phyloP scores from a whole-genome alignment of 2,888 invertebrate species.

The Tanytarsus gracilentus region DNA sequence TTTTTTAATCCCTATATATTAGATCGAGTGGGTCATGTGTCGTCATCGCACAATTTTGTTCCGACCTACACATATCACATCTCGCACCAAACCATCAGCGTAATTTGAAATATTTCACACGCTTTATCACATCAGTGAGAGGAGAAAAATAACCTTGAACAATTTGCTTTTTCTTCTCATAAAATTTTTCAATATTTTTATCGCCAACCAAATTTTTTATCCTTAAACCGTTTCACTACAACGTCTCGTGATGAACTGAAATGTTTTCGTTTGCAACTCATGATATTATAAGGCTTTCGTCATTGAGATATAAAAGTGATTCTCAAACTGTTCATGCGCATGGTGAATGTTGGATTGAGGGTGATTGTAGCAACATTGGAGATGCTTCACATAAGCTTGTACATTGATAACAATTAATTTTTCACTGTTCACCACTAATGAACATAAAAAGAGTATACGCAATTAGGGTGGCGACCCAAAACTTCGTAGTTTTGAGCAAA shows the following conservation, averaged over 20 bases:
- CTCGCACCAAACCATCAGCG: no score
- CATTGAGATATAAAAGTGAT: not conserved
- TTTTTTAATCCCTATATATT: no score
- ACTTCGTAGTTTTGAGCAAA: not conserved
- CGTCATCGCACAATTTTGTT: no score
- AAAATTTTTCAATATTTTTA: no score
- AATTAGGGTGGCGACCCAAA: not conserved
- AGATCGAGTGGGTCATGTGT: no score
- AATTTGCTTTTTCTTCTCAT: no score
- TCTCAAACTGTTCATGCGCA: slow-evolving; percentile 14
- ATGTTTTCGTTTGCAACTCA: not conserved
- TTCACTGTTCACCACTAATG: not conserved
- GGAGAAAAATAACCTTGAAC: no score
- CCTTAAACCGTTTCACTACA: no score
- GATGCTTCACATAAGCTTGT: not conserved
- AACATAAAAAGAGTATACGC: not conserved
- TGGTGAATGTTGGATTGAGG: not conserved
- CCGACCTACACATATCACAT: no score
- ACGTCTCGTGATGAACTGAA: slow-evolving; percentile 1
- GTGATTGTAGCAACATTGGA: not conserved
- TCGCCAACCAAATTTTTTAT: no score
- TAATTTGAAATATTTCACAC: no score
- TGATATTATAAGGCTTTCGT: not conserved
- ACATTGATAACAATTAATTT: slow-evolving; percentile 8
- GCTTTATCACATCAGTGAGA: no score